These are phyloP conservation scores for Dromococcyx pavoninus DNA, from an alignment of 2,797 vertebrate species.

Conservation along the genomic window DNA sequence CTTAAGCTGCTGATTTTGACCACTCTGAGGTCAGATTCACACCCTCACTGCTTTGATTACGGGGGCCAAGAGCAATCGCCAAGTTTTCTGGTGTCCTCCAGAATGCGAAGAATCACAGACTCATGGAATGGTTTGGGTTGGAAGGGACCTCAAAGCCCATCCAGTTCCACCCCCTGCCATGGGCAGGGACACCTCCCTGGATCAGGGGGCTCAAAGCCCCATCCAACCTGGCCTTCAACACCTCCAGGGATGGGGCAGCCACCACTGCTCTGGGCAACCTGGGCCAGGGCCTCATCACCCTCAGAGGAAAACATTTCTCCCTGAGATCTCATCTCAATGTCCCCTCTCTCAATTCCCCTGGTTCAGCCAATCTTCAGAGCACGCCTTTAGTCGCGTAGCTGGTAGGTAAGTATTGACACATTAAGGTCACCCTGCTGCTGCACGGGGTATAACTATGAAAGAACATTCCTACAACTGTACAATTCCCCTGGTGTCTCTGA, in stretches of 20 bases:
- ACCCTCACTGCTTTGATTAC: background rate
- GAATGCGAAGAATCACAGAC: background rate
- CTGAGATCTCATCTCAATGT: too few relatives aligned
- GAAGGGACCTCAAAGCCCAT: too few relatives aligned
- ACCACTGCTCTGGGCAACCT: too few relatives aligned
- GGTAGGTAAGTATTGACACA: background rate
- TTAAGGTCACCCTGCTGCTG: background rate
- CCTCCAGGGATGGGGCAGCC: too few relatives aligned
- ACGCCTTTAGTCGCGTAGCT: rapidly evolving
- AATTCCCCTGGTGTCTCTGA: background rate
- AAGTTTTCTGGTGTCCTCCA: background rate
- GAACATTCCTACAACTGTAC: background rate
- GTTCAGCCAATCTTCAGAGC: background rate
- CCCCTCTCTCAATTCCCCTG: too few relatives aligned
- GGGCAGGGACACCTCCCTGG: too few relatives aligned
- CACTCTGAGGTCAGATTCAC: background rate
- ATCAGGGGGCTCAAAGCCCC: too few relatives aligned
- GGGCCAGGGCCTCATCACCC: too few relatives aligned
- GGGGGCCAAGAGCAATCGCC: background rate
- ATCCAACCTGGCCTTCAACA: too few relatives aligned
- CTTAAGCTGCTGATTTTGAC: background rate
- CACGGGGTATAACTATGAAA: background rate
- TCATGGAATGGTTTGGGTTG: too few relatives aligned
- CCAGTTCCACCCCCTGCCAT: too few relatives aligned
- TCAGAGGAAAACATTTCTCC: too few relatives aligned